Evolutionary conservation across 2,797 vertebrate genomes (phyloP).

Genomic region (Selene dorsalis): DNA sequence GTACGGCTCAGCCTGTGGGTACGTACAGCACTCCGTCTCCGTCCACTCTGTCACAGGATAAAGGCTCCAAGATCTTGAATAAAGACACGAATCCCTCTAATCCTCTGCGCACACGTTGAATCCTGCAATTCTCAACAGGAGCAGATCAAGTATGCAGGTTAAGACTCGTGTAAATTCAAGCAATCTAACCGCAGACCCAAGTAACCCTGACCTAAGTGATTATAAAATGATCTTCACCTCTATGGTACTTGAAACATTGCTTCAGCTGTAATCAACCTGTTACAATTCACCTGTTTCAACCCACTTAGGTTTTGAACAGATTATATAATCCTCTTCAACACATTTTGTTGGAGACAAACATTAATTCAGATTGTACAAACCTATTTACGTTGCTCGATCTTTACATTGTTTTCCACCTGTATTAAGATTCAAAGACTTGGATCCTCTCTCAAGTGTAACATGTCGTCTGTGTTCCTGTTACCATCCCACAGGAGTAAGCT

Average conservation of each 20-base stretch:
- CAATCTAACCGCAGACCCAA: conserved; percentile 10
- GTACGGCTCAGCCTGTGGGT: conserved; percentile 87
- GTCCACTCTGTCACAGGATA: conserved; percentile 13
- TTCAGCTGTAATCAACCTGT: conserved; percentile 16
- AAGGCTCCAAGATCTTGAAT: conserved; percentile 29
- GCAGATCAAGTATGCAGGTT: conserved; percentile 44
- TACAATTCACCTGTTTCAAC: conserved; percentile 9
- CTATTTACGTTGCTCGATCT: conserved; percentile 22
- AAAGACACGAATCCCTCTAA: conserved; percentile 23
- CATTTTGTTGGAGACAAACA: neutral
- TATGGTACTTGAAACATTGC: conserved; percentile 2
- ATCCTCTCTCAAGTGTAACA: conserved; percentile 35
- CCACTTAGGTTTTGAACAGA: neutral
- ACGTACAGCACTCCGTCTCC: conserved; percentile 32
- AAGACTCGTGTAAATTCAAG: conserved; percentile 43
- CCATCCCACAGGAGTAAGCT: conserved; percentile 80
- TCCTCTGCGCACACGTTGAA: conserved; percentile 28
- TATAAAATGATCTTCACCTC: conserved; percentile 25
- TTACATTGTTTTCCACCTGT: conserved; percentile 4
- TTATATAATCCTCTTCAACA: neutral
- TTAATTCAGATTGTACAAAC: neutral
- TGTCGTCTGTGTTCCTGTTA: conserved; percentile 28
- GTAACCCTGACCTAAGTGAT: conserved; percentile 8
- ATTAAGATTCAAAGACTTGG: neutral
- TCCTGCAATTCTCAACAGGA: conserved; percentile 29